Evolutionary conservation across 2,797 vertebrate species (phyloP), one percentile per base, ranked within the genome.

Genomic region (Gadopsis marmoratus): DNA sequence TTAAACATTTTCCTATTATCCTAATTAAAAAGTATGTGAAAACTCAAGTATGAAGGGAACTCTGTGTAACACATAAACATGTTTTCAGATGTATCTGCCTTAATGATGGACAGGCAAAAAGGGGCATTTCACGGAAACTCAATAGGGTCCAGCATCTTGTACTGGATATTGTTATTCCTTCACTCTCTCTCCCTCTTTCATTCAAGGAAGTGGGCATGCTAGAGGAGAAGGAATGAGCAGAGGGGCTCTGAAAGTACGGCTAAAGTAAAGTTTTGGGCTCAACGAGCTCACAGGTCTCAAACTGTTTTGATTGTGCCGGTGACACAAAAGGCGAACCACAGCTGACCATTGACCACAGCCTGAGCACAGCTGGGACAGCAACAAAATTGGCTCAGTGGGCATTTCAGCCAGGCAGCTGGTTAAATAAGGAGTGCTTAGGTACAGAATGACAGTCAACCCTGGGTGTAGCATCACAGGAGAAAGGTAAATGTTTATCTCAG

Each of bases 261-360:
- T 93, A 91, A 93, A 92, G 90, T 88, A 90, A 93, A 93, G 89
- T 95, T 92, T 85, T 91, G 91, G 94, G 93, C 94, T 92, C 90
- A 91, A 90, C 81, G 55, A 94, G 93, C 92, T 89, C 89, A 91
- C 89, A 67, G 88, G 90, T 88, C 83, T 92, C 91, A 93, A 94
- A 93, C 91, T 87, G 92, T 93, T 93, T 85, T 87, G 87, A 94
- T 94, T 95, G 91, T 93, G 86, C 81, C 17, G 61, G 39, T 23
- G 59, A 83, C 81, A 95, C 91, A 94, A 94, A 93, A 90, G 91
- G 84, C 76, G 69, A 88, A 88, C 86, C 72, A 66, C 62, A 74
- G 82, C 88, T 85, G 82, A 87, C 90, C 91, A 89, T 80, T 92
- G 89, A 89, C 88, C 54, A 71, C 84, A 76, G 76, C 37, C 78